Base-by-base conservation (phyloP, 2,888 invertebrate species). In the Agrochola lychnidis region DNA sequence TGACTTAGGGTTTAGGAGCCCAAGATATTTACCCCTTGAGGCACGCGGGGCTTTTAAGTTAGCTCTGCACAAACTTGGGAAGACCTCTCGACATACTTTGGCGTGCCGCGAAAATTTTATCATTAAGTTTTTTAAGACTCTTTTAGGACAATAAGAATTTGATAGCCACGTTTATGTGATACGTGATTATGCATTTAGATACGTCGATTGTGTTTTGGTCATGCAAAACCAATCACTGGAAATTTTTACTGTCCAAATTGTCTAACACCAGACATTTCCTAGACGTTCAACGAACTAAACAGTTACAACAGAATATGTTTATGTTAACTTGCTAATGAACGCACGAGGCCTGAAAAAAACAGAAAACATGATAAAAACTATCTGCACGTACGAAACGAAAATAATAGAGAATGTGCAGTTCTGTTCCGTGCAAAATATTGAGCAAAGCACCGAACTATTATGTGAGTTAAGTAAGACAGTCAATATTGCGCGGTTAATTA, bases 1-100 rank as follows among this genome's bases (percentile, higher is more conserved):
- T 85, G 83, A 89, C 70, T 87, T 79, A 78, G 80, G 81, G 70
- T 70, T 83, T 85, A 78, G 73, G 80, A n/a, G 84, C 79, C 82
- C 75, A 72, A 85, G 73, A 75, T 76, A 77, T 85, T 77, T 74
- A 70, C 79, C 81, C 79, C 89, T 84, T 69, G 77, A 85, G 83
- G 79, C 81, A 82, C 81, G 80, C 62, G 30, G 75, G 73, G 77
- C 84, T 84, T 86, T 85, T 76, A 79, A 87, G 81, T 80, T 86
- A 83, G 87, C 84, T 71, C 36, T 40, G 64, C 73, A 72, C 51
- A 36, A 73, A 59, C 68, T 82, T 72, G 73, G 56, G 48, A 74
- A 66, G 56, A 74, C 70, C 83, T 40, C 72, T 84, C 73, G 80
- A 79, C 78, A 78, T 40, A 79, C 48, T 84, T 81, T 72, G 25